These are phyloP conservation scores for Spermophilus dauricus DNA, from an alignment of 2,113 vertebrate genomes.

Conservation along the genomic window DNA sequence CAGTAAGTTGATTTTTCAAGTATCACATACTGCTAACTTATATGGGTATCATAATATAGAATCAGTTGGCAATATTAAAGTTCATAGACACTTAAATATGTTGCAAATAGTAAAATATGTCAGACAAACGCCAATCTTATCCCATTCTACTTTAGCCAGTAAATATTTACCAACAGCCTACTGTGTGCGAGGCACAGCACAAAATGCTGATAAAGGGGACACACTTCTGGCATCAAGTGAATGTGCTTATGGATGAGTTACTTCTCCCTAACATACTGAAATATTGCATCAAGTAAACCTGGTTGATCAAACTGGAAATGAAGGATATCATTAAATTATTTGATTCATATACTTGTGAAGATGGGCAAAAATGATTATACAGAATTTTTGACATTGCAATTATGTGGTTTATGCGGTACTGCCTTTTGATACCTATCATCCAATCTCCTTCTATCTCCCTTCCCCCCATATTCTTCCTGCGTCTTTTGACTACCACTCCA, in stretches of 20 bases:
- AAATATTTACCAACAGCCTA: neutral
- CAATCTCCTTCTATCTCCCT: neutral
- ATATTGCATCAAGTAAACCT: neutral
- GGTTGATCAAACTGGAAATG: neutral
- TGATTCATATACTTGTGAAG: neutral
- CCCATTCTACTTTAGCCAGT: neutral
- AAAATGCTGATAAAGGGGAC: neutral
- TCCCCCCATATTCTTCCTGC: neutral
- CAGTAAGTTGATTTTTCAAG: slow-evolving; percentile 6
- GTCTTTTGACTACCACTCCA: neutral
- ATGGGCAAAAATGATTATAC: neutral
- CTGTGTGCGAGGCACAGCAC: neutral
- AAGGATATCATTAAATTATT: neutral
- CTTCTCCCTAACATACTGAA: neutral
- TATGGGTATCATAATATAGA: slow-evolving; percentile 66
- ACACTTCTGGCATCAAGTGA: neutral
- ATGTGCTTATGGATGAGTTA: neutral
- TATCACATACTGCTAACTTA: slow-evolving; percentile 55
- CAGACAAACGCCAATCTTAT: neutral
- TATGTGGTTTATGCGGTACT: neutral
- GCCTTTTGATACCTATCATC: neutral
- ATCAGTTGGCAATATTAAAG: slow-evolving; percentile 70
- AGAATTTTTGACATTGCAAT: neutral
- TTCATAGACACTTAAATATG: slow-evolving; percentile 78
- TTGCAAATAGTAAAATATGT: slow-evolving; percentile 56